Percentiles rank a stretch among this genome's conserved stretches.
Conservation (phyloP, 1,140 invertebrate genomes). For the Platyscapa corneri region DNA sequence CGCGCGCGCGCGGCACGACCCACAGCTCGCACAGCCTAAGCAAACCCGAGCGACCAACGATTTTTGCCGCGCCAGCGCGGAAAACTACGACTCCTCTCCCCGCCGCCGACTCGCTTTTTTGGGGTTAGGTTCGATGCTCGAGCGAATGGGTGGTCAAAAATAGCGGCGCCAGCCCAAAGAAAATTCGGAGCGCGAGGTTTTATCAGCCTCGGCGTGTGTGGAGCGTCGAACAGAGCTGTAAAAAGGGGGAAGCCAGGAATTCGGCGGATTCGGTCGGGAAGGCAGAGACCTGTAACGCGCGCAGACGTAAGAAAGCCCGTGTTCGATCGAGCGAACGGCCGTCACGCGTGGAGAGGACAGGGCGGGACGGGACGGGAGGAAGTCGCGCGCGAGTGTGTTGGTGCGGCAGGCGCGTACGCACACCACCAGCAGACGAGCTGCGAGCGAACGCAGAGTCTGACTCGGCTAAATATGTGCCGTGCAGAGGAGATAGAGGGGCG, state of each 20-base stretch:
- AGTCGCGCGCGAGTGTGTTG: background rate
- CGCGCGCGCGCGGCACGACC: conserved; percentile 21
- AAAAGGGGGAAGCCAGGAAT: background rate
- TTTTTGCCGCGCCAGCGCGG: conserved; percentile 38
- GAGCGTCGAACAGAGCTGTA: too few species aligned
- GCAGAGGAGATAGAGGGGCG: conserved; percentile 1
- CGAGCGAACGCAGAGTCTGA: conserved; percentile 16
- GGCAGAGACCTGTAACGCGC: conserved; percentile 54
- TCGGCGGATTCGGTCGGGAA: conserved; percentile 28
- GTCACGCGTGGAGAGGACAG: background rate
- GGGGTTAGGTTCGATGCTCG: conserved; percentile 11
- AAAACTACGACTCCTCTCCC: background rate
- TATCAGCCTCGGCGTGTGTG: too few species aligned
- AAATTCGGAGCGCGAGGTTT: background rate
- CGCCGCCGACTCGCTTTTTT: background rate
- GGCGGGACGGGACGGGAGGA: background rate
- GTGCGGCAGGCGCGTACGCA: too few species aligned
- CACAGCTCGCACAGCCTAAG: conserved; percentile 51
- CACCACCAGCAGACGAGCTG: background rate
- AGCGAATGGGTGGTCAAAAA: background rate
- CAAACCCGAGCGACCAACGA: conserved; percentile 29
- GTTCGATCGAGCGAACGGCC: background rate
- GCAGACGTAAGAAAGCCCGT: conserved; percentile 50
- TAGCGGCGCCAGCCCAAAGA: background rate
- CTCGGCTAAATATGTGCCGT: conserved; percentile 38